Evolutionary conservation across 2,797 vertebrate species (phyloP), one percentile per base, ranked within the genome.

Genomic region (Psittacula echo): DNA sequence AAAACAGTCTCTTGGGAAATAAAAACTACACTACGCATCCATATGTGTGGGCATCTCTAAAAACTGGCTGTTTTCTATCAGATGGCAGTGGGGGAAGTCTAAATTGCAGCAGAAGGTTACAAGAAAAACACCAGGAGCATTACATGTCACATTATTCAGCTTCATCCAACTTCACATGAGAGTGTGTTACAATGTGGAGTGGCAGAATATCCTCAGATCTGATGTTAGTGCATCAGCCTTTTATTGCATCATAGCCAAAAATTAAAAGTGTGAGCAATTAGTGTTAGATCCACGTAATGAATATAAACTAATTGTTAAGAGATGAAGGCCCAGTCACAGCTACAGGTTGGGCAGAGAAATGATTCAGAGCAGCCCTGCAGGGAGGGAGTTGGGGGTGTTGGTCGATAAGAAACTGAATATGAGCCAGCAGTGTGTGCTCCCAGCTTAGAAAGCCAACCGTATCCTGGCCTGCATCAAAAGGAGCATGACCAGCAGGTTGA

Each of bases 131-230:
- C 21, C 11, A 37, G 12, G 23, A 85, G 5, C 30, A 20, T 53
- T 41, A 22, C 5, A 13, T 2, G 2, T n/a, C 67, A 70, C 51
- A 61, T 34, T 20, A 26, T 17, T 5, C 19, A 21, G 0, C 27
- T 75, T 32, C 16, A 68, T 88, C 45, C 34, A 18, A n/a, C 22
- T 82, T 62, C 27, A 47, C 0, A 0, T 39, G 30, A 76, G 47
- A 50, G 4, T 8, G 4, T 4, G 5, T 26, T 70, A 34, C 0
- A 0, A 27, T 8, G 2, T 15, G 30, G 29, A 78, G 22, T 7
- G 10, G 34, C 12, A 54, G 51, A 68, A 10, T 17, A 42, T 22
- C 41, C n/a, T 11, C 72, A 79, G 21, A 60, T 29, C 16, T 37
- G 34, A 54, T 60, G 27, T 9, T 34, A 41, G 19, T 10, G 67